Conservation (phyloP, 2,888 invertebrate genomes). For the Bellardia pandia region DNA sequence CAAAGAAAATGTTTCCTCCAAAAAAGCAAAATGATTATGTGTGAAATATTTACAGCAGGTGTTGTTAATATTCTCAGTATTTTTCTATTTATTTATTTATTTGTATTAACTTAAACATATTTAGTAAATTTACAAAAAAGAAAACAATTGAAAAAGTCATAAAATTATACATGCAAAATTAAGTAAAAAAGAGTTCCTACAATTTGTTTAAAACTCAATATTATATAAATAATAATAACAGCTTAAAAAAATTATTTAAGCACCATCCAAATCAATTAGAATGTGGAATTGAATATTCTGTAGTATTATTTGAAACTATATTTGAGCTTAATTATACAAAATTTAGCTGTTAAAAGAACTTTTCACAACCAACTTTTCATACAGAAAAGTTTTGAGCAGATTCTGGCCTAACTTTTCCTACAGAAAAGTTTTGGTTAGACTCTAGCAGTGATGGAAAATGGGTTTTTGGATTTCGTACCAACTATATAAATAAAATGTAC, state of each 20-base stretch:
- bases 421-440: too few relatives aligned
- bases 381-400: too few relatives aligned
- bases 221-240: neutral
- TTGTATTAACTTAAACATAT: slow-evolving; percentile 31
- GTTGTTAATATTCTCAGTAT: slow-evolving; percentile 9
- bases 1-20: slow-evolving; percentile 9
- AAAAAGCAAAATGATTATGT: slow-evolving; percentile 13
- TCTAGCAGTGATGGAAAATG: too few relatives aligned
- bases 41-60: slow-evolving; percentile 61
- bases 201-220: neutral
- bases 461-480: too few relatives aligned
- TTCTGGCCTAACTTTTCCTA: too few relatives aligned
- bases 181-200: neutral
- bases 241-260: neutral
- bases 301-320: neutral
- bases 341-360: too few relatives aligned
- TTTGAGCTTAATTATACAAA: neutral
- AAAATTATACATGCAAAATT: slow-evolving; percentile 47
- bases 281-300: neutral
- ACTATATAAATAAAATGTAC: too few relatives aligned
- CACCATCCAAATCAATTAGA: neutral
- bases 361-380: too few relatives aligned
- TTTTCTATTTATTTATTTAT: slow-evolving; percentile 11
- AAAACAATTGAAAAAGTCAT: slow-evolving; percentile 13
- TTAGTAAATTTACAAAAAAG: slow-evolving; percentile 33